phyloP scores from a whole-genome alignment of 2,888 invertebrate species.

The Drosophila emarginata region DNA sequence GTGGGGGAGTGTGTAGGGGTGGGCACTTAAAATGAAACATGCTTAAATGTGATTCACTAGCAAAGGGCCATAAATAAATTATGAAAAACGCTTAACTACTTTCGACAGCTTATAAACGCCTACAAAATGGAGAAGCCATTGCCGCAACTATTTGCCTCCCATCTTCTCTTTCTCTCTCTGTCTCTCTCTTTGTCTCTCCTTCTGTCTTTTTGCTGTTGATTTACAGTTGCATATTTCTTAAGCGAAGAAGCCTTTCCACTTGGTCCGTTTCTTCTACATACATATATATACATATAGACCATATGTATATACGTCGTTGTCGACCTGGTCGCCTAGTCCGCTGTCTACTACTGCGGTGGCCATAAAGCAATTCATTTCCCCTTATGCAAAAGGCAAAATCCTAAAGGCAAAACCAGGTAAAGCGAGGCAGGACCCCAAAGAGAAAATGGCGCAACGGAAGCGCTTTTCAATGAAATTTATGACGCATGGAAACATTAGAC shows the following conservation, averaged over 20 bases:
- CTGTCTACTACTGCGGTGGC: constrained; percentile 70
- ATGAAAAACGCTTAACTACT: constrained; percentile 79
- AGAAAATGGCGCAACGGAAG: constrained; percentile 77
- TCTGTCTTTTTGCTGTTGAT: constrained; percentile 60
- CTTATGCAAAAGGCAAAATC: constrained; percentile 64
- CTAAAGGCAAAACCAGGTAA: constrained; percentile 34
- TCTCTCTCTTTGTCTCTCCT: constrained; percentile 17
- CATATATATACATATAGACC: neutral
- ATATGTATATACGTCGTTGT: constrained; percentile 5
- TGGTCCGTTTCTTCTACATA: constrained; percentile 1
- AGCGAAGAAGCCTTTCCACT: constrained; percentile 26
- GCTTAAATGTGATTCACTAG: constrained; percentile 72
- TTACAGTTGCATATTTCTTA: constrained; percentile 77
- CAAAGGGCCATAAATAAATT: constrained; percentile 72
- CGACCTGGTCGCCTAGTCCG: constrained; percentile 25
- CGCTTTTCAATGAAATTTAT: constrained; percentile 80
- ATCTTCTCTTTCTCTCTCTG: constrained; percentile 20
- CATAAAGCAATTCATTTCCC: constrained; percentile 79
- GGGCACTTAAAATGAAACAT: constrained; percentile 75
- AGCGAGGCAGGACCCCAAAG: constrained; percentile 16
- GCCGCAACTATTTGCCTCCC: constrained; percentile 55
- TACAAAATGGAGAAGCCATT: constrained; percentile 60
- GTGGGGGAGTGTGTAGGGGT: neutral
- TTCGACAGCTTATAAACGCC: constrained; percentile 78
- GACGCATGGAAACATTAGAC: constrained; percentile 80